Evolutionary conservation across 1,140 invertebrate species (phyloP).

Genomic region (Heliothis virescens): DNA sequence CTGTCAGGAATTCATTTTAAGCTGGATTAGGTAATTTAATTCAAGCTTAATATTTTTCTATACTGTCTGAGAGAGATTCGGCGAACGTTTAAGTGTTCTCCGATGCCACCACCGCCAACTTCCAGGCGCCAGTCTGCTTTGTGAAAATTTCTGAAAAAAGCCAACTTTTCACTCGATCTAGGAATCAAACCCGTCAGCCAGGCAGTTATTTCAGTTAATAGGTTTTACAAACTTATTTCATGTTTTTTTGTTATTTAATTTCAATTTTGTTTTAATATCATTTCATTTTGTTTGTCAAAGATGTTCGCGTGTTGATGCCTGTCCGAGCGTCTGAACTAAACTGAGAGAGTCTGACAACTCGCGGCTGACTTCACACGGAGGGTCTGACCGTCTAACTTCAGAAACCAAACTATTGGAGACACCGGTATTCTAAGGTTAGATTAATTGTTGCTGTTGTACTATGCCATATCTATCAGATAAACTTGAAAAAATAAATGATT

Average conservation of each 20-base stretch:
- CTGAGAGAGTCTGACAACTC: conserved; percentile 3
- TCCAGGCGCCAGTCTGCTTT: too few relatives aligned
- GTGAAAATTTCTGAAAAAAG: too few relatives aligned
- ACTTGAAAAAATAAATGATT: too few relatives aligned
- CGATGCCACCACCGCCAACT: too few relatives aligned
- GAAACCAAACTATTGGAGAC: conserved; percentile 31
- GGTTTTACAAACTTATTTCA: background rate
- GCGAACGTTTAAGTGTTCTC: too few relatives aligned
- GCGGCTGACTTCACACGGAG: conserved; percentile 22
- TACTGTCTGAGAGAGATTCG: too few relatives aligned
- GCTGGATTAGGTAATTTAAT: too few relatives aligned
- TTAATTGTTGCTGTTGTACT: background rate
- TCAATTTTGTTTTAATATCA: background rate
- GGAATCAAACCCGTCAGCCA: too few relatives aligned
- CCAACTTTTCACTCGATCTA: too few relatives aligned
- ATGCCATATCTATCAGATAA: too few relatives aligned
- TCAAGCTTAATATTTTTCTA: too few relatives aligned
- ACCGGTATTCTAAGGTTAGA: conserved; percentile 30
- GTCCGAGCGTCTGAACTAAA: conserved; percentile 10
- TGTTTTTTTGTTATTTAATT: background rate
- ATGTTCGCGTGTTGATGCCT: conserved; percentile 31
- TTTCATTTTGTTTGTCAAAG: conserved; percentile 24
- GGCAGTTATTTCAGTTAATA: too few relatives aligned
- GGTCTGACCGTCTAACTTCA: conserved; percentile 9
- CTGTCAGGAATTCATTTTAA: background rate